Evolutionary conservation across 2,113 vertebrate genomes (phyloP).

Genomic region (Peromyscus leucopus): DNA sequence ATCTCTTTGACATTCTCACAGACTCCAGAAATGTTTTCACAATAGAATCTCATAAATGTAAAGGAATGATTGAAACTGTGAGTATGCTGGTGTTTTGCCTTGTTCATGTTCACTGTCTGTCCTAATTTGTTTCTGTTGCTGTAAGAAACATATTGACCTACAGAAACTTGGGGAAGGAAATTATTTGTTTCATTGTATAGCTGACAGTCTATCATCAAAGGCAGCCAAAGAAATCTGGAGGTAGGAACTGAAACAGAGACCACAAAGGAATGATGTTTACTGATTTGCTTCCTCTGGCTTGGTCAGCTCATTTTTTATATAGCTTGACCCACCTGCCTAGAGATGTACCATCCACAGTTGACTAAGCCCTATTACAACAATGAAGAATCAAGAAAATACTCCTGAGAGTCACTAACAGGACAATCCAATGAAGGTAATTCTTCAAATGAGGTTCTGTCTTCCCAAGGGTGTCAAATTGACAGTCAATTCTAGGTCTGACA

Average conservation of each 20-base stretch:
- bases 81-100: background rate
- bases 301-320: background rate
- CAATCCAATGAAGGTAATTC: background rate
- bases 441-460: background rate
- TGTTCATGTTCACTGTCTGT: background rate
- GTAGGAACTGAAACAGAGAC: background rate
- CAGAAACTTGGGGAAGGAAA: background rate
- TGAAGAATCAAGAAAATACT: background rate
- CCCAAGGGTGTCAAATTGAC: background rate
- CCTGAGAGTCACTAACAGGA: background rate
- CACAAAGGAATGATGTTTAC: background rate
- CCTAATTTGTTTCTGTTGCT: background rate
- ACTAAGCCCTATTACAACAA: background rate
- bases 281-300: background rate
- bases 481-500: background rate
- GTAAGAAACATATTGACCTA: background rate
- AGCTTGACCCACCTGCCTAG: background rate
- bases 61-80: background rate
- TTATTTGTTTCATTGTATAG: background rate
- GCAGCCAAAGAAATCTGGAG: background rate
- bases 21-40: background rate
- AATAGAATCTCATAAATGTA: constrained; percentile 28
- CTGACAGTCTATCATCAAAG: background rate
- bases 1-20: background rate
- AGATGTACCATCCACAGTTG: background rate